phyloP scores from a whole-genome alignment of 2,113 vertebrate species.

The Amblyopsis rosae region DNA sequence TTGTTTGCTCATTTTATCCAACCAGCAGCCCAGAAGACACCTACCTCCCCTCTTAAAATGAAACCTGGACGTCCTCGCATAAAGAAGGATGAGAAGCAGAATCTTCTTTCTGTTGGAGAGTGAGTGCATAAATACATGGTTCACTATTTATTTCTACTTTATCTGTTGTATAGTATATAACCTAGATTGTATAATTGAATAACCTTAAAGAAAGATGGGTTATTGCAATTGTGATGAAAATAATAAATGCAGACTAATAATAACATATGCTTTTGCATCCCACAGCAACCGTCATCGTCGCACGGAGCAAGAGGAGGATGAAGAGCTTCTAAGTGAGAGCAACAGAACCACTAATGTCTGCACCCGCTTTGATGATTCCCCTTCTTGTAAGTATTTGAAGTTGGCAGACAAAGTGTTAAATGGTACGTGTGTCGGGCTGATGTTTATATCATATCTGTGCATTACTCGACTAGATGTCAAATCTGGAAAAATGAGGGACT shows the following conservation, averaged over 20 bases:
- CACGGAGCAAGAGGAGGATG: slow-evolving; percentile 97
- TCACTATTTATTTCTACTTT: no score
- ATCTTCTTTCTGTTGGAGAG: slow-evolving; percentile 93
- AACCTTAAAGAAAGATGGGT: no score
- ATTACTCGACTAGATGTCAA: slow-evolving; percentile 85
- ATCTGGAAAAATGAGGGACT: slow-evolving; percentile 92
- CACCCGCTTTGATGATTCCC: slow-evolving; percentile 95
- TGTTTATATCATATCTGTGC: slow-evolving; percentile 8
- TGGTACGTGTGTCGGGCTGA: not conserved
- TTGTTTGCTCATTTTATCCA: slow-evolving; percentile 99
- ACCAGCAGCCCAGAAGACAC: slow-evolving; percentile 97
- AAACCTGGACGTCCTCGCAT: slow-evolving; percentile 95
- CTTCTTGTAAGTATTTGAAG: slow-evolving; percentile 84
- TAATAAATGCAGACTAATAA: no score
- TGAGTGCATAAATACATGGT: slow-evolving; percentile 74
- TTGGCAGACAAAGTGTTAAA: not conserved
- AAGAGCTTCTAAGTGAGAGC: slow-evolving; percentile 94
- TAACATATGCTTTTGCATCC: not conserved
- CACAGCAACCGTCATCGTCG: slow-evolving; percentile 91
- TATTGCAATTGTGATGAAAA: no score
- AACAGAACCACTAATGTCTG: slow-evolving; percentile 94
- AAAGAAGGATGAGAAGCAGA: slow-evolving; percentile 98
- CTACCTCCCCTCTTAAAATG: slow-evolving; percentile 98
- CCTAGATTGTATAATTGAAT: no score
- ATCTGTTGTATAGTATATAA: no score